Conservation (phyloP, 2,113 vertebrate species). For the Taxidea taxus region DNA sequence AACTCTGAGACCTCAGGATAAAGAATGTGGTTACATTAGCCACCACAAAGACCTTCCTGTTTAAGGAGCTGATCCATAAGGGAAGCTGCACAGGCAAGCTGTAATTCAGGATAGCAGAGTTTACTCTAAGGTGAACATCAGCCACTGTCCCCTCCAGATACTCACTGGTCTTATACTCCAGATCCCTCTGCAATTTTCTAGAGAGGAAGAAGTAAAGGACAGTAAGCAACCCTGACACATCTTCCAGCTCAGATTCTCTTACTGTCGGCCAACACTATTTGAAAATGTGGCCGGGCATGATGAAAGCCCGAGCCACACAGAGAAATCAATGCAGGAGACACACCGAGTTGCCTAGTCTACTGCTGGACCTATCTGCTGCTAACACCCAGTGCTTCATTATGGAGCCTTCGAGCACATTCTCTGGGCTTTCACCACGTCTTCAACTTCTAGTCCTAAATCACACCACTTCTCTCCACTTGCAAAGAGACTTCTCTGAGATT, state of each 20-base stretch:
- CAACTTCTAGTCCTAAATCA: not conserved
- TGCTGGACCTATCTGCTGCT: not conserved
- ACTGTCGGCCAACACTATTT: not conserved
- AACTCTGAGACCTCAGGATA: not conserved
- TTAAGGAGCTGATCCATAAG: not conserved
- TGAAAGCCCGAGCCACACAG: not conserved
- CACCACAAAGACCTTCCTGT: not conserved
- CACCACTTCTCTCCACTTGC: not conserved
- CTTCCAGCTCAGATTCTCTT: not conserved
- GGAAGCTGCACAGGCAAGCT: not conserved
- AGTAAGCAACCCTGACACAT: not conserved
- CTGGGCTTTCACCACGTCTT: not conserved
- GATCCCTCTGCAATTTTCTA: not conserved
- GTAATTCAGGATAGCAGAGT: not conserved
- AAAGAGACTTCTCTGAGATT: not conserved
- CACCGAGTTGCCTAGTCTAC: not conserved
- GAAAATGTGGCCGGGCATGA: not conserved
- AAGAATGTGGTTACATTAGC: not conserved
- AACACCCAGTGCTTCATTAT: not conserved
- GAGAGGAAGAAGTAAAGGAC: not conserved
- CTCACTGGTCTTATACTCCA: constrained; percentile 30
- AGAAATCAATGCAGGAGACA: not conserved
- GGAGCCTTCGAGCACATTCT: not conserved
- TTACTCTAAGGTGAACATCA: not conserved
- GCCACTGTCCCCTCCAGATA: not conserved